Conservation (phyloP, 2,113 vertebrate species). For the Pagrus major region DNA sequence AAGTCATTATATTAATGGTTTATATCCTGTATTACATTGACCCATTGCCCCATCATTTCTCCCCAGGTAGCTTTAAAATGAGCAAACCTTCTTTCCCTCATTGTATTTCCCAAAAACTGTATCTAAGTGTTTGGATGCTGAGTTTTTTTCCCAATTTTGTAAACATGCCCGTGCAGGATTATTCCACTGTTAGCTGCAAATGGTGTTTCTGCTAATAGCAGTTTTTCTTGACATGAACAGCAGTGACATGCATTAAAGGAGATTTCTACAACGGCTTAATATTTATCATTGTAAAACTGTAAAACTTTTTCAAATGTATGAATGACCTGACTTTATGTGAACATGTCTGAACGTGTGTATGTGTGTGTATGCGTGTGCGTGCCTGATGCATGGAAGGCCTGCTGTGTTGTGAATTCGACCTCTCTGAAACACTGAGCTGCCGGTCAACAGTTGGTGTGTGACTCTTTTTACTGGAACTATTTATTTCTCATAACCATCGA, state of each 20-base stretch:
- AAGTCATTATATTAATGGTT: slow-evolving; percentile 59
- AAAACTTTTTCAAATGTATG: slow-evolving; percentile 90
- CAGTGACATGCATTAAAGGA: slow-evolving; percentile 68
- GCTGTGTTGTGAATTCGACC: slow-evolving; percentile 80
- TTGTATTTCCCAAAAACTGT: neutral
- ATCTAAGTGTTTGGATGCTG: neutral
- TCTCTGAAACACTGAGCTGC: slow-evolving; percentile 81
- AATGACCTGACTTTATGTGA: slow-evolving; percentile 82
- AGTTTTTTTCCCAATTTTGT: neutral
- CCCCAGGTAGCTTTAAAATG: slow-evolving; percentile 14
- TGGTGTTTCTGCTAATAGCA: slow-evolving; percentile 23
- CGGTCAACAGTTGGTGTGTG: slow-evolving; percentile 77
- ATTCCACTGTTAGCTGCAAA: slow-evolving; percentile 37
- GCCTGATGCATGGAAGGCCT: slow-evolving; percentile 82
- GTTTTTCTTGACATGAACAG: slow-evolving; percentile 44
- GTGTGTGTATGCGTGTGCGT: slow-evolving; percentile 19
- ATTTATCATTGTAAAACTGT: slow-evolving; percentile 93
- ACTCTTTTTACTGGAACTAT: slow-evolving; percentile 89
- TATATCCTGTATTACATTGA: slow-evolving; percentile 35
- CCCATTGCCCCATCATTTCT: neutral
- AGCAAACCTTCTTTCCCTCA: neutral
- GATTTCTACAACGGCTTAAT: slow-evolving; percentile 69
- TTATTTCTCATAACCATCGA: slow-evolving; percentile 88
- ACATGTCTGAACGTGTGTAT: slow-evolving; percentile 28
- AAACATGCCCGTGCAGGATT: slow-evolving; percentile 16